A percentile compares a stretch with the other conserved stretches of the same genome.
Evolutionary conservation across 2,113 vertebrate genomes (phyloP).

Genomic region (Calyptomena viridis): DNA sequence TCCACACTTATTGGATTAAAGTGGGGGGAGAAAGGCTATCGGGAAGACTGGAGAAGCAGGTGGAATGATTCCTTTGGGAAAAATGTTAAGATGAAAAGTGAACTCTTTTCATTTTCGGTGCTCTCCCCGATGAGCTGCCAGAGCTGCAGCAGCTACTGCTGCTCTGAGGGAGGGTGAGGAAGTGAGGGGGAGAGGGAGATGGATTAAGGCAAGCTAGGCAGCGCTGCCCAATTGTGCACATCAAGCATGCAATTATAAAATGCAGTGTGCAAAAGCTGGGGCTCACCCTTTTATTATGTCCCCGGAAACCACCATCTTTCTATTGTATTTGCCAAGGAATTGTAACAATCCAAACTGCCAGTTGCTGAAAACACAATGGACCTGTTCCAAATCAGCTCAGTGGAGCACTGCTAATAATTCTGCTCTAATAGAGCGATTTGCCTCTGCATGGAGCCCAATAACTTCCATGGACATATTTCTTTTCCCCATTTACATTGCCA

Average conservation of each 20-base stretch:
- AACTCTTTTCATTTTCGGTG: neutral
- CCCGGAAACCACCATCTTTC: slow-evolving; percentile 45
- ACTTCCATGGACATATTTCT: neutral
- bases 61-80: slow-evolving; percentile 57
- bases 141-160: slow-evolving; percentile 24
- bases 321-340: slow-evolving; percentile 50
- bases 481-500: neutral
- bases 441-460: neutral
- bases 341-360: slow-evolving; percentile 42
- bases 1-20: neutral
- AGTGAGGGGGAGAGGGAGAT: neutral
- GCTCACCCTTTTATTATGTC: slow-evolving; percentile 18
- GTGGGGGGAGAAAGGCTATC: neutral
- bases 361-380: slow-evolving; percentile 51
- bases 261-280: slow-evolving; percentile 7
- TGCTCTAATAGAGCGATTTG: neutral
- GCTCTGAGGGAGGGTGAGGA: slow-evolving; percentile 16
- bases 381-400: slow-evolving; percentile 25
- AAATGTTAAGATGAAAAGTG: neutral
- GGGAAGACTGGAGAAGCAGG: slow-evolving; percentile 19
- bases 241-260: slow-evolving; percentile 25
- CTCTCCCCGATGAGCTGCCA: slow-evolving; percentile 14
- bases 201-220: slow-evolving; percentile 31
- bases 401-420: neutral
- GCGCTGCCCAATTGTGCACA: slow-evolving; percentile 22